Evolutionary conservation across 2,888 invertebrate species (phyloP).

Genomic region (Odontocerum albicorne): DNA sequence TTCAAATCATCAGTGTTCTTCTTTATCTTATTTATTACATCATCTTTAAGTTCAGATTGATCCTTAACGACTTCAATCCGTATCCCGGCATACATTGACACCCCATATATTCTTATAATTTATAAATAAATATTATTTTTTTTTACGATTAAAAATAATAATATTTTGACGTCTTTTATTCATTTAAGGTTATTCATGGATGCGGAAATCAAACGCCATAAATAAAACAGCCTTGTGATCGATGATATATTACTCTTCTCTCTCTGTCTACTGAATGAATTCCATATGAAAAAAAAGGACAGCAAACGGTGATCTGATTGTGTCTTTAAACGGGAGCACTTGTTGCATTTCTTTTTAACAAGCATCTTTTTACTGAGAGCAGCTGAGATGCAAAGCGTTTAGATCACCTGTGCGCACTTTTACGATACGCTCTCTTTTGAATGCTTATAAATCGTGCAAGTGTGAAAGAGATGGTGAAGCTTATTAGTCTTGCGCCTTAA

Average conservation of each 20-base stretch:
- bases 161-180: background rate
- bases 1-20: too few species aligned
- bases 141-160: too few species aligned
- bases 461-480: conserved; percentile 1
- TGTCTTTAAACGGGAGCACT: conserved; percentile 12
- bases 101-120: too few species aligned
- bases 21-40: too few species aligned
- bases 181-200: background rate
- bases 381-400: background rate
- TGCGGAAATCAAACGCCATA: background rate
- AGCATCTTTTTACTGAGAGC: background rate
- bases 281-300: background rate
- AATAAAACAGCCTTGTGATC: conserved; percentile 10
- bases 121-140: too few species aligned
- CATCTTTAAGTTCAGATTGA: too few species aligned
- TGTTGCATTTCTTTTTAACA: conserved; percentile 11
- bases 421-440: conserved; percentile 10
- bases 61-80: too few species aligned
- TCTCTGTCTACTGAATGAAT: conserved; percentile 4
- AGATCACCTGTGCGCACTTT: conserved; percentile 18
- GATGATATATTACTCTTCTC: conserved; percentile 9
- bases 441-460: background rate
- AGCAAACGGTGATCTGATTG: background rate
- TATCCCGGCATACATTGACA: too few species aligned
- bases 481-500: conserved; percentile 17